Evolutionary conservation across 2,888 invertebrate genomes (phyloP), one percentile per base, ranked within the genome.

Genomic region (Heliconius erato): DNA sequence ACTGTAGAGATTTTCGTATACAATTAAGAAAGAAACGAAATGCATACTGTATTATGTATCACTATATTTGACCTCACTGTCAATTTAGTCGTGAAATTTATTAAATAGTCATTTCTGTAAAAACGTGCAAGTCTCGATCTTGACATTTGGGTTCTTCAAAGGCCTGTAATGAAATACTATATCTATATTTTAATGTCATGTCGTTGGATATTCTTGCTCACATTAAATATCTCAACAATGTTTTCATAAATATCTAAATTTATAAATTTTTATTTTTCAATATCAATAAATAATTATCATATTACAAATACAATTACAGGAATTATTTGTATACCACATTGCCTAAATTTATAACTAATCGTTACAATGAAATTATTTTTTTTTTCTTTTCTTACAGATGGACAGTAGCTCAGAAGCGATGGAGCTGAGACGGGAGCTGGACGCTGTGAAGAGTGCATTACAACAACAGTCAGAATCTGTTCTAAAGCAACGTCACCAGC

Each of bases 401-500:
- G 97, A 97, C 91, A 96, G 96, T 91, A 97, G 97, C 87, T 95
- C 96, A 82, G 96, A 97, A 88, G 96, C 97, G 85, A 94, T 96
- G 91, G 95, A 96, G 88, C 90, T 97, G 86, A 93, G 97, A 86
- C 95, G 96, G 84, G 97, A 98, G 94, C 92, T 98, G 88, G 97
- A 97, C 88, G 96, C 97, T 80, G 97, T 97, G 26, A 97, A 97
- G 86, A 97, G 97, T 86, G 97, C 97, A 81, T 93, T 97, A 85
- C 97, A 97, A 87, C 95, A 97, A 84, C 97, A 97, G 90, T 97
- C 97, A 0, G 96, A 95, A 87, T 97, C 97, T 16, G 96, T 97
- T 68, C 93, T 97, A 83, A 96, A 97, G 88, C 97, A 98, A 88
- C 95, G 97, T 71, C 97, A 97, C 88, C 96, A 98, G 88, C 97